phyloP scores from a whole-genome alignment of 2,113 vertebrate genomes.

The Zapornia atra region DNA sequence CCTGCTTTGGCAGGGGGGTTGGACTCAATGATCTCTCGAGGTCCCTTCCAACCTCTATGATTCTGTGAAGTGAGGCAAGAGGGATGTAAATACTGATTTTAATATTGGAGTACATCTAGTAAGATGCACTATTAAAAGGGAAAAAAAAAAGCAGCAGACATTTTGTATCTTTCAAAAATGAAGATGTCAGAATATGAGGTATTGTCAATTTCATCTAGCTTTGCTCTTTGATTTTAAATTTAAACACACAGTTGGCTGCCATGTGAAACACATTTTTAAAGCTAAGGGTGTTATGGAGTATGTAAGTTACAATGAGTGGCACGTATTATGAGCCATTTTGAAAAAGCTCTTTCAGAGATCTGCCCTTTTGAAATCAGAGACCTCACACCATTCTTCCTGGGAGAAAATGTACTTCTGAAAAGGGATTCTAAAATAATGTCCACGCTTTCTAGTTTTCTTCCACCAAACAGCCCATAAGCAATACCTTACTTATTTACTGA shows the following conservation, averaged over 20 bases:
- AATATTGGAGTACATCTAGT: neutral
- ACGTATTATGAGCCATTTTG: neutral
- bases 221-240: neutral
- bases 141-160: rapidly evolving
- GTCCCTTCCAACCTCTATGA: too few species aligned
- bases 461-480: neutral
- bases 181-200: neutral
- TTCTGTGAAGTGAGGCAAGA: neutral
- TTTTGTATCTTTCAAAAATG: neutral
- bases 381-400: neutral
- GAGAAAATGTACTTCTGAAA: neutral
- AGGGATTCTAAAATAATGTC: neutral
- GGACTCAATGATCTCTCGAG: too few species aligned
- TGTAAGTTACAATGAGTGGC: neutral
- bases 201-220: neutral
- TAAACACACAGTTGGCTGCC: neutral
- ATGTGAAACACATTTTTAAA: neutral
- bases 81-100: neutral
- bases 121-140: neutral
- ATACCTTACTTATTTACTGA: neutral
- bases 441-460: neutral
- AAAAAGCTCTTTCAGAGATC: neutral
- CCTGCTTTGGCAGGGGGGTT: too few species aligned
- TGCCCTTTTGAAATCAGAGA: neutral
- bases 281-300: neutral